Base-by-base conservation (phyloP, 2,797 vertebrate species). In the Taeniopygia guttata region DNA sequence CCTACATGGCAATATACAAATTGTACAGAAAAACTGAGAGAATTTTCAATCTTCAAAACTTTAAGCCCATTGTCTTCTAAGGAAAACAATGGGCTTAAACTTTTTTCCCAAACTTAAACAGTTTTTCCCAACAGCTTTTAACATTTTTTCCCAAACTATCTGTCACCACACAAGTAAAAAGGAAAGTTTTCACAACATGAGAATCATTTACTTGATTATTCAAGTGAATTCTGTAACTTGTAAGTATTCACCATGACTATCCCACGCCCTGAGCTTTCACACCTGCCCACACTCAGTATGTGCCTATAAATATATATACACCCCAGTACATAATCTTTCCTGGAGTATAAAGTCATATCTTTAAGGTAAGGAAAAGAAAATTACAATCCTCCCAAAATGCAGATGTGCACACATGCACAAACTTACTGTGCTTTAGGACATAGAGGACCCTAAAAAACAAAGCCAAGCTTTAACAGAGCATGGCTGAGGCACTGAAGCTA, bases 241-340 rank as follows among this genome's bases (percentile, higher is more conserved):
- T 29, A 78, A 67, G 40, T n/a, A 38, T 12, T 58, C 58, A 82
- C 10, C 25, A 46, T 8, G 9, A 51, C 42, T 43, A n/a, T 19
- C 13, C 5, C 36, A 59, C 1, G 2, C 30, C 42, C 43, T 67
- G 25, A 75, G 78, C 16, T 32, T 62, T 72, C 30, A 79, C 34
- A 48, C 5, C 27, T 63, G 19, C 25, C 70, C 6, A 32, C 19
- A 25, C 13, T 30, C 48, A 38, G 0, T 22, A 12, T 36, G 13
- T 40, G 11, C 4, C 2, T 16, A 16, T 6, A n/a, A 8, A 36
- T 8, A 23, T 3, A 34, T 4, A 45, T 1, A 10, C 5, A 58
- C 7, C 26, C 34, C 43, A 69, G 20, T 16, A 81, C 2, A 5
- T 4, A 78, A 70, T 21, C n/a, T 56, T 15, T 32, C 16, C 54